These are phyloP conservation scores for Melieria omissa DNA, from an alignment of 2,888 invertebrate genomes.

Conservation along the genomic window DNA sequence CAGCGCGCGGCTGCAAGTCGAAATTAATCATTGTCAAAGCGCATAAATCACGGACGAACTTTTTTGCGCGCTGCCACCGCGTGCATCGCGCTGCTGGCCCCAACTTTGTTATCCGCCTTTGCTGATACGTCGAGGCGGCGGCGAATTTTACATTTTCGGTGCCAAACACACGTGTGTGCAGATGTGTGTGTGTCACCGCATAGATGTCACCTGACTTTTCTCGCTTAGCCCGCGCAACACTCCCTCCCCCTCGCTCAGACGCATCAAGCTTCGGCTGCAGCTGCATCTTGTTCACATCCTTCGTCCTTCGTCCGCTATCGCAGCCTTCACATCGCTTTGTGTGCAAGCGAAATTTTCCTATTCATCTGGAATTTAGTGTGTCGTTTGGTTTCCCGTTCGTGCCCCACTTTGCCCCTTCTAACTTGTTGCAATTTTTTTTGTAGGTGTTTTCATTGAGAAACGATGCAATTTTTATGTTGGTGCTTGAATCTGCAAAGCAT, in stretches of 20 bases:
- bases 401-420: not conserved
- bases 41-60: constrained; percentile 49
- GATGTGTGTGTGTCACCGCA: too few species aligned
- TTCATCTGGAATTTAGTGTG: constrained; percentile 1
- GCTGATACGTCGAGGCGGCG: not conserved
- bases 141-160: not conserved
- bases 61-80: constrained; percentile 32
- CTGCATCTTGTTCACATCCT: not conserved
- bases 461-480: not conserved
- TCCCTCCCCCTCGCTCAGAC: not conserved
- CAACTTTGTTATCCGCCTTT: not conserved
- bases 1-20: constrained; percentile 40
- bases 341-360: not conserved
- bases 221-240: not conserved
- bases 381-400: not conserved
- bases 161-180: too few species aligned
- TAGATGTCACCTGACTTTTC: too few species aligned
- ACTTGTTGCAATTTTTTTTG: not conserved
- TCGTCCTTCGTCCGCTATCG: too few species aligned
- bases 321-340: not conserved
- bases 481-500: too few species aligned
- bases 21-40: constrained; percentile 55
- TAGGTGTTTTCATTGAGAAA: not conserved
- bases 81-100: not conserved
- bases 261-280: not conserved